phyloP scores from a whole-genome alignment of 1,140 invertebrate species.

The Eupeodes corollae region DNA sequence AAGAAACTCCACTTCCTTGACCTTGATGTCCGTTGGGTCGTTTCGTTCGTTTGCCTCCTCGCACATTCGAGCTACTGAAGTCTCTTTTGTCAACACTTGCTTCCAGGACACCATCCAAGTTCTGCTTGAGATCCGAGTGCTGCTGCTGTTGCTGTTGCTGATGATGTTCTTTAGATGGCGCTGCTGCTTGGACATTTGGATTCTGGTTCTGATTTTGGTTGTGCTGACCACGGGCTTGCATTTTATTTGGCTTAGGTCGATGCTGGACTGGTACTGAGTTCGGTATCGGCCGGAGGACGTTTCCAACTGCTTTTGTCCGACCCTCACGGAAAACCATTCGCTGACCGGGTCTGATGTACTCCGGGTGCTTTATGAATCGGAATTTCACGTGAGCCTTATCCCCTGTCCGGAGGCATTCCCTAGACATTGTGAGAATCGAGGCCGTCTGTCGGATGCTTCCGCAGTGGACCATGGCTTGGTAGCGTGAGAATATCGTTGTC shows the following conservation, averaged over 20 bases:
- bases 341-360: constrained; percentile 86
- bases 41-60: background rate
- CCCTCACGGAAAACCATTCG: constrained; percentile 95
- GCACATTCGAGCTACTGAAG: background rate
- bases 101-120: constrained; percentile 14
- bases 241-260: constrained; percentile 37
- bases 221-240: constrained; percentile 26
- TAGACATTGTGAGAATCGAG: constrained; percentile 90
- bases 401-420: constrained; percentile 91
- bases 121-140: constrained; percentile 10
- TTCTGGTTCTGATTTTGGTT: constrained; percentile 32
- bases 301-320: constrained; percentile 93
- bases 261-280: constrained; percentile 39
- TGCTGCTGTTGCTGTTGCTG: background rate
- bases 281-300: constrained; percentile 60
- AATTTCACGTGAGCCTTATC: constrained; percentile 94
- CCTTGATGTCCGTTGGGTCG: background rate
- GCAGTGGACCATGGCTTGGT: constrained; percentile 99
- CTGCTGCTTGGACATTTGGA: constrained; percentile 15
- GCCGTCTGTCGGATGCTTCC: constrained; percentile 97
- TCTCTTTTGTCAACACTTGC: constrained; percentile 19
- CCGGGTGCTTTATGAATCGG: constrained; percentile 97
- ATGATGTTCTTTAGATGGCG: constrained; percentile 13
- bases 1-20: too few relatives aligned
- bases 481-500: constrained; percentile 93